A percentile compares a stretch with the other conserved stretches of the same genome.
Evolutionary conservation across 2,888 invertebrate species (phyloP).

Genomic region (Isotomurus palustris): DNA sequence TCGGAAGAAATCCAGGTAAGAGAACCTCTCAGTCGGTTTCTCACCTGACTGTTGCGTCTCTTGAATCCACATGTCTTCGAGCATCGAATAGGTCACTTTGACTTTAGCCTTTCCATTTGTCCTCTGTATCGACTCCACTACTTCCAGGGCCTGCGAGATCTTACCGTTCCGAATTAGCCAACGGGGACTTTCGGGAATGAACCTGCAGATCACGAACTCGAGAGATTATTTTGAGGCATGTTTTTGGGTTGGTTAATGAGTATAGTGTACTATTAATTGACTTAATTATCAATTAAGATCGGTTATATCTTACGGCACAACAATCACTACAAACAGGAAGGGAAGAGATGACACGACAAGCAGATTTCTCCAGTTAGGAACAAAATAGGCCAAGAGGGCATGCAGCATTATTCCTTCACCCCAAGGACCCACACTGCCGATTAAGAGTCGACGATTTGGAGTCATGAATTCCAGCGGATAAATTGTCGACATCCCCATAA

Average conservation of each 20-base stretch:
- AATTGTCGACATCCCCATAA: slow-evolving; percentile 35
- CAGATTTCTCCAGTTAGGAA: slow-evolving; percentile 30
- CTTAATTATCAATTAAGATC: not conserved
- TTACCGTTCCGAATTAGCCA: slow-evolving; percentile 29
- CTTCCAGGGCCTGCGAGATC: slow-evolving; percentile 20
- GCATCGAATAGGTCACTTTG: not conserved
- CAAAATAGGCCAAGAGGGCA: slow-evolving; percentile 25
- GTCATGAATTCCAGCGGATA: slow-evolving; percentile 42
- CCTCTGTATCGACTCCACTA: slow-evolving; percentile 9
- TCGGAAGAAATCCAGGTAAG: slow-evolving; percentile 28
- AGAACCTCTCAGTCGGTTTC: slow-evolving; percentile 6
- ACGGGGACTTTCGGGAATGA: slow-evolving; percentile 40
- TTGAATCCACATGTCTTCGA: slow-evolving; percentile 13
- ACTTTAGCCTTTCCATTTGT: slow-evolving; percentile 1
- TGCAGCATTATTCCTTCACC: slow-evolving; percentile 36
- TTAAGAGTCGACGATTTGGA: slow-evolving; percentile 30
- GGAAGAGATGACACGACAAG: slow-evolving; percentile 29
- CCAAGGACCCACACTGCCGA: slow-evolving; percentile 37
- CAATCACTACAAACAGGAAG: slow-evolving; percentile 20
- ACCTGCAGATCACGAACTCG: too few species aligned
- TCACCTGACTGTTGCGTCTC: not conserved
- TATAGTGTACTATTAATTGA: not conserved
- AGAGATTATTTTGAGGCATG: not conserved
- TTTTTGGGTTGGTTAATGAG: not conserved
- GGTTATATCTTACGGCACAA: slow-evolving; percentile 17